Evolutionary conservation across 2,888 invertebrate genomes (phyloP).

Genomic region (Phaedon cochleariae): DNA sequence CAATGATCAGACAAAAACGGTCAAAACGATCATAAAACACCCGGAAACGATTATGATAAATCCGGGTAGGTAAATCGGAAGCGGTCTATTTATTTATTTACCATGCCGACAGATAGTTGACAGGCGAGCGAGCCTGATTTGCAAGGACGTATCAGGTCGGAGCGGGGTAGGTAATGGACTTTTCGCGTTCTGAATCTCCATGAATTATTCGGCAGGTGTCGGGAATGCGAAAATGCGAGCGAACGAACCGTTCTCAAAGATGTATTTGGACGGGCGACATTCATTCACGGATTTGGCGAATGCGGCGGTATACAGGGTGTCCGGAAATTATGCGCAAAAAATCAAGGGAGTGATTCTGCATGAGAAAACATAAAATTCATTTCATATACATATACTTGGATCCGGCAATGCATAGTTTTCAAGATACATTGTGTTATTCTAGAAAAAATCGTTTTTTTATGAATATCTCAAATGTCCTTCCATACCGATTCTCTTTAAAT

Average conservation of each 20-base stretch:
- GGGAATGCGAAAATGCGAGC: too few species aligned
- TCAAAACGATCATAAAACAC: too few species aligned
- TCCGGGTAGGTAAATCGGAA: background rate
- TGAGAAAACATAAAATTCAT: too few species aligned
- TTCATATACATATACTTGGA: too few species aligned
- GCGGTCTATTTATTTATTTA: slow-evolving; percentile 16
- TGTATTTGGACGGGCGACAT: slow-evolving; percentile 12
- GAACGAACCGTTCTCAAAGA: slow-evolving; percentile 20
- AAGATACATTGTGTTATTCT: too few species aligned
- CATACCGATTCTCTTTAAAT: too few species aligned
- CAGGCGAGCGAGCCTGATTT: slow-evolving; percentile 5
- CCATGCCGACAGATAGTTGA: background rate
- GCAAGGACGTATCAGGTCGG: too few species aligned
- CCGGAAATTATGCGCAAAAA: background rate
- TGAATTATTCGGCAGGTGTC: slow-evolving; percentile 38
- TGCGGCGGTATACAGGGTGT: background rate
- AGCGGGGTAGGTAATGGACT: slow-evolving; percentile 35
- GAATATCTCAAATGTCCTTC: too few species aligned
- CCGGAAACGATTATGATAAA: background rate
- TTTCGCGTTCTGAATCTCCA: background rate
- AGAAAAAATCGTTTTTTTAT: too few species aligned
- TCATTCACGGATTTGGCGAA: background rate
- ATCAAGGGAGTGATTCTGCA: background rate
- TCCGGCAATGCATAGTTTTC: too few species aligned
- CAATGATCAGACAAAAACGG: too few species aligned